Conservation (phyloP, 2,888 invertebrate species). For the Eucera pruinosa region DNA sequence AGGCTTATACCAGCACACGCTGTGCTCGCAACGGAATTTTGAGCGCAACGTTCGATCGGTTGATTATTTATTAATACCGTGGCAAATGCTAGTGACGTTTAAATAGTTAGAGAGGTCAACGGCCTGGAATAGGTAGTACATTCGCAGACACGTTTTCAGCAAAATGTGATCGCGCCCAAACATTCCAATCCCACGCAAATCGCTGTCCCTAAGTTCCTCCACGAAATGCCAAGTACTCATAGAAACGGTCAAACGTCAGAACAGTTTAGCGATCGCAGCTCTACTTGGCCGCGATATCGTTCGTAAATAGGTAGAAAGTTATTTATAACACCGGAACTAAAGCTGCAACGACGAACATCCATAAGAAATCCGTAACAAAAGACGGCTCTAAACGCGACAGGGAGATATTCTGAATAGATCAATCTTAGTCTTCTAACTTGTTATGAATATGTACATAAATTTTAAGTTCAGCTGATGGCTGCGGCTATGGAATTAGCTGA, state of each 20-base stretch:
- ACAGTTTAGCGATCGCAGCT: slow-evolving; percentile 55
- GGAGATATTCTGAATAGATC: neutral
- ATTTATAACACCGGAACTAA: slow-evolving; percentile 11
- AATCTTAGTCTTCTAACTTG: neutral
- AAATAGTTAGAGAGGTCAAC: slow-evolving; percentile 47
- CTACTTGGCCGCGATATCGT: slow-evolving; percentile 6
- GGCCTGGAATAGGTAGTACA: slow-evolving; percentile 35
- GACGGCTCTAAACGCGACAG: neutral
- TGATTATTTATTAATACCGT: slow-evolving; percentile 21
- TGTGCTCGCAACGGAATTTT: too few relatives aligned
- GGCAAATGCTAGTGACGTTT: slow-evolving; percentile 13
- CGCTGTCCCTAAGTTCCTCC: slow-evolving; percentile 68
- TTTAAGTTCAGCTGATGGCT: neutral
- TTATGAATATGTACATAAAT: too few relatives aligned
- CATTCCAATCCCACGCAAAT: slow-evolving; percentile 79
- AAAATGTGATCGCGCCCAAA: slow-evolving; percentile 76
- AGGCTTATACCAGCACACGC: too few relatives aligned
- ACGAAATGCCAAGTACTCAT: slow-evolving; percentile 65
- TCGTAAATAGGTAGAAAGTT: slow-evolving; percentile 37
- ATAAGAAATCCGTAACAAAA: slow-evolving; percentile 7
- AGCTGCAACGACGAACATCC: neutral
- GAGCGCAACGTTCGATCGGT: neutral
- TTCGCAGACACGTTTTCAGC: slow-evolving; percentile 61
- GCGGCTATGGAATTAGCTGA: too few relatives aligned
- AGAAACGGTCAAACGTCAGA: slow-evolving; percentile 47